Evolutionary conservation across 2,113 vertebrate genomes (phyloP).

Genomic region (Hemicordylus capensis): DNA sequence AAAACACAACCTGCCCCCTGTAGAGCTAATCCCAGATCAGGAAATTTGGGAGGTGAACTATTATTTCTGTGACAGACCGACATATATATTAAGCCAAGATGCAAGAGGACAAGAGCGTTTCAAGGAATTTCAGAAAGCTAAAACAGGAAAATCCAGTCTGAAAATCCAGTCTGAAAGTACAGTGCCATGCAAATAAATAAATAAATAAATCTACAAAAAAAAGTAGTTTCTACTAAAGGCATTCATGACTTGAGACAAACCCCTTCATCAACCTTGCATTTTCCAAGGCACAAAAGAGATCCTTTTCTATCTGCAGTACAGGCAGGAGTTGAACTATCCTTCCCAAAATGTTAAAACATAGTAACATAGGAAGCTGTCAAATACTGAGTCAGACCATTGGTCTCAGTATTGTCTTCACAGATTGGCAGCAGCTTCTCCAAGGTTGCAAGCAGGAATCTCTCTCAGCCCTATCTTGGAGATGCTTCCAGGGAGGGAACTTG

Average conservation of each 20-base stretch:
- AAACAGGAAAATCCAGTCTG: not conserved
- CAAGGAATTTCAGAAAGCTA: not conserved
- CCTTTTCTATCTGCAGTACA: not conserved
- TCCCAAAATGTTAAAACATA: not conserved
- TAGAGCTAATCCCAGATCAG: not conserved
- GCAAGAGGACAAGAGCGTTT: not conserved
- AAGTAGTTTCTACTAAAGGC: not conserved
- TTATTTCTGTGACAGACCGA: not conserved
- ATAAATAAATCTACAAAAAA: not conserved
- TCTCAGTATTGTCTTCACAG: no score
- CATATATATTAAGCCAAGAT: not conserved
- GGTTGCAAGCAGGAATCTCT: no score
- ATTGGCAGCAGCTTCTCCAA: no score
- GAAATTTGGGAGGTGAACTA: not conserved
- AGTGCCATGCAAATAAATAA: no score
- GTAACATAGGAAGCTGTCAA: no score
- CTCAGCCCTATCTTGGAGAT: no score
- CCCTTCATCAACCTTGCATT: not conserved
- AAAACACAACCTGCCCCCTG: not conserved
- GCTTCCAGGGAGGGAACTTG: no score
- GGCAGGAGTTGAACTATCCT: not conserved
- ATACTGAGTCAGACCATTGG: no score
- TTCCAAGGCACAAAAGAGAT: not conserved
- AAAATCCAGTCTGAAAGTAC: no score
- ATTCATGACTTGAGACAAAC: not conserved